Evolutionary conservation across 2,888 invertebrate species (phyloP).

Genomic region (Saturnia japonica): DNA sequence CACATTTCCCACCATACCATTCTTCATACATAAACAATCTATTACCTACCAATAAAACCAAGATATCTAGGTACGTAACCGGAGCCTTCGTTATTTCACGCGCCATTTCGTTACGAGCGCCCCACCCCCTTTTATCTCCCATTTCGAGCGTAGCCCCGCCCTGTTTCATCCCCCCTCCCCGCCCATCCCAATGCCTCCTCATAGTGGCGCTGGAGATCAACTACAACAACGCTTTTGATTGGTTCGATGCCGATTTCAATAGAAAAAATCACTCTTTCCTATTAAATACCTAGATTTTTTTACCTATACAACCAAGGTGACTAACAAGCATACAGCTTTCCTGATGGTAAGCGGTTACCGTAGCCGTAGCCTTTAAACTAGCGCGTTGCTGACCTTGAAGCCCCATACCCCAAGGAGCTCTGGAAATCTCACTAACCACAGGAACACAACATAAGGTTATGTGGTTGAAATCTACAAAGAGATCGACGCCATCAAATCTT

Average conservation of each 20-base stretch:
- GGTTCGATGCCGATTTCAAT: background rate
- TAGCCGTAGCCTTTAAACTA: too few relatives aligned
- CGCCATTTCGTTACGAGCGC: slow-evolving; percentile 2
- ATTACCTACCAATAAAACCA: slow-evolving; percentile 14
- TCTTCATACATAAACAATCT: background rate
- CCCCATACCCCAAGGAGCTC: too few relatives aligned
- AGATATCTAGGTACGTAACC: slow-evolving; percentile 6
- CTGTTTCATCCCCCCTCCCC: background rate
- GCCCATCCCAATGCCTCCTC: too few relatives aligned
- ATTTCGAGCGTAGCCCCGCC: slow-evolving; percentile 2
- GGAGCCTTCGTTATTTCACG: slow-evolving; percentile 2
- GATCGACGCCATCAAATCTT: too few relatives aligned
- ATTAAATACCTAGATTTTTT: too few relatives aligned
- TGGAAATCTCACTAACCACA: too few relatives aligned
- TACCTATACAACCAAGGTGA: too few relatives aligned
- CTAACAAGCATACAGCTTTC: too few relatives aligned
- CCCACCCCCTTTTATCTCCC: slow-evolving; percentile 6
- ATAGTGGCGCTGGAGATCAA: background rate
- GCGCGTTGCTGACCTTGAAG: too few relatives aligned
- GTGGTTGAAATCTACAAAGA: too few relatives aligned
- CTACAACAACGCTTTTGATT: background rate
- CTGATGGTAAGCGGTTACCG: too few relatives aligned
- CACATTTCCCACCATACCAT: background rate
- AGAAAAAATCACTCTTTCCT: background rate
- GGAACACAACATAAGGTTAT: too few relatives aligned